Percentiles rank a stretch among this genome's conserved stretches.
These are phyloP conservation scores for Daboia siamensis DNA, from an alignment of 2,113 vertebrate genomes.

Conservation along the genomic window DNA sequence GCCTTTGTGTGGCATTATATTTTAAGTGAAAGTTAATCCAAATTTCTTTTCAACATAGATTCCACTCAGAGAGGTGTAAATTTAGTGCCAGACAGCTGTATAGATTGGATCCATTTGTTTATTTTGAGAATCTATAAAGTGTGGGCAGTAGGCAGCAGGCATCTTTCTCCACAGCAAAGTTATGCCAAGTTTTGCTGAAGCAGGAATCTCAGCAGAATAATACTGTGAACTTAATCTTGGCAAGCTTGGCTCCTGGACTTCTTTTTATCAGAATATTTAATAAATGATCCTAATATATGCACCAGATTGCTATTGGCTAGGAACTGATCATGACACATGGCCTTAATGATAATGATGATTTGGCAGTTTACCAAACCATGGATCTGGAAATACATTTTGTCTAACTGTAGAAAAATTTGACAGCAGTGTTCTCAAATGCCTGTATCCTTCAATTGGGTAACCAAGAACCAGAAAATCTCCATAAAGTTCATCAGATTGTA, in stretches of 20 bases:
- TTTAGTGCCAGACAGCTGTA: background rate
- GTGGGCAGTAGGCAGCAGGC: background rate
- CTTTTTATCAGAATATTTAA: background rate
- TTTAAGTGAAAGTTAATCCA: slow-evolving; percentile 8
- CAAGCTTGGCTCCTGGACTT: background rate
- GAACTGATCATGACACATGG: background rate
- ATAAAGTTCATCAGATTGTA: background rate
- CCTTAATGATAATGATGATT: background rate
- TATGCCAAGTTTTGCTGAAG: background rate
- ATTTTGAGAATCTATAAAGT: background rate
- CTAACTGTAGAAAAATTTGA: background rate
- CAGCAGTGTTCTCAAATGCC: background rate
- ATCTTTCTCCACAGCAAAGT: background rate
- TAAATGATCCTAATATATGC: background rate
- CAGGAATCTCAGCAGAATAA: background rate
- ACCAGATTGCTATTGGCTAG: background rate
- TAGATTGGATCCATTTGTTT: background rate
- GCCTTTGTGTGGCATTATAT: background rate
- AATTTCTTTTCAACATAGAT: background rate
- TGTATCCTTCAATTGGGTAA: background rate
- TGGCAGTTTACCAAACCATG: background rate
- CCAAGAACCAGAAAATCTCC: background rate
- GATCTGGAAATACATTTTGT: background rate
- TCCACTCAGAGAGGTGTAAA: slow-evolving; percentile 1
- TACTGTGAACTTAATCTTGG: background rate